Conservation (phyloP, 2,888 invertebrate species). For the Liodrosophila aerea region DNA sequence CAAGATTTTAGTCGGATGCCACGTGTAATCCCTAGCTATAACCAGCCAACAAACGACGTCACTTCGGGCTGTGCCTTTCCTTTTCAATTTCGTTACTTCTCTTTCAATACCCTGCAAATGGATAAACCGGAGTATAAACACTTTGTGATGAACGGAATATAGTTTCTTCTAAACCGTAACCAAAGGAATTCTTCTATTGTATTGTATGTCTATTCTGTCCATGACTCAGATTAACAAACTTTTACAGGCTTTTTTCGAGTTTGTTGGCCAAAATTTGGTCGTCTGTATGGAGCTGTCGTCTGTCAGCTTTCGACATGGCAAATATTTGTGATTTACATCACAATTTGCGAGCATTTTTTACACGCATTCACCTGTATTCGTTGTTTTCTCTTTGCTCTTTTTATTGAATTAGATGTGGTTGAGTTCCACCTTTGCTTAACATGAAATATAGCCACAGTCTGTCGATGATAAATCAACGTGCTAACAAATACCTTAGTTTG, state of each 20-base stretch:
- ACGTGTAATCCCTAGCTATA: slow-evolving; percentile 53
- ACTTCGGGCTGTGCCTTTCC: neutral
- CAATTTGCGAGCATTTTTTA: slow-evolving; percentile 70
- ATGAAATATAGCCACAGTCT: slow-evolving; percentile 23
- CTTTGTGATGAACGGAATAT: too few species aligned
- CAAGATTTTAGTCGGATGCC: slow-evolving; percentile 49
- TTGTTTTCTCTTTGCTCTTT: slow-evolving; percentile 15
- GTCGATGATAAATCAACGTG: slow-evolving; percentile 70
- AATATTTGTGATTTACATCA: slow-evolving; percentile 73
- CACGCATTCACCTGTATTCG: slow-evolving; percentile 8
- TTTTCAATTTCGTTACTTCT: slow-evolving; percentile 48
- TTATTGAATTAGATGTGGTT: slow-evolving; percentile 67
- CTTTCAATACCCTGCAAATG: too few species aligned
- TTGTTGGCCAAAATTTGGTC: slow-evolving; percentile 1
- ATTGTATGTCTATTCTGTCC: slow-evolving; percentile 33
- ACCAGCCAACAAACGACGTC: too few species aligned
- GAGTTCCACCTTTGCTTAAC: slow-evolving; percentile 27
- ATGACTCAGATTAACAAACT: too few species aligned
- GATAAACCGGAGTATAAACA: too few species aligned
- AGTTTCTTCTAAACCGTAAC: too few species aligned
- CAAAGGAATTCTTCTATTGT: slow-evolving; percentile 55
- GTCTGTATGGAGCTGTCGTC: slow-evolving; percentile 14
- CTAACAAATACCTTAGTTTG: slow-evolving; percentile 53
- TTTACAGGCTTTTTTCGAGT: slow-evolving; percentile 20
- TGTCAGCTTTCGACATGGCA: slow-evolving; percentile 57